Base-by-base conservation (phyloP, 1,140 invertebrate genomes). In the Saccostrea cuccullata region DNA sequence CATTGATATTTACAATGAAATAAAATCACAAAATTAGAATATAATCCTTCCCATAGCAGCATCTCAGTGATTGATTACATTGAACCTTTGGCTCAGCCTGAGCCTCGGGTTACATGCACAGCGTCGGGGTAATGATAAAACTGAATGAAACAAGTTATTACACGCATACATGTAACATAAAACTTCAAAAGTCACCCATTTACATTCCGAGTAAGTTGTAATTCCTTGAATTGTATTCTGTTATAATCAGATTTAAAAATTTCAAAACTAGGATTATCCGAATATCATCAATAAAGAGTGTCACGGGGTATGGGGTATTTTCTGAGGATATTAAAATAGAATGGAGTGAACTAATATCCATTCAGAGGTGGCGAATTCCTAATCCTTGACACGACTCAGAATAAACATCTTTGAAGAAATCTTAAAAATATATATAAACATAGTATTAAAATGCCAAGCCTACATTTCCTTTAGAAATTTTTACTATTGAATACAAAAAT, bases 191-290 rank as follows among this genome's bases (percentile, higher is more conserved):
- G 70, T 77, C 70, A 30, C 15, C 36, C 9, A 30, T 77, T 30
- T 30, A 77, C 70, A 77, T 17, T 23, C 26, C 30, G 11, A 2
- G 15, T 77, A 30, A 15, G 26, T 15, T 77, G 70, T 77, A 30
- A 26, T 36, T 36, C 70, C 70, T 77, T 15, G 1, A 36, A 36
- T 23, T 30, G 70, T 77, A 30, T 77, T 77, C 70, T 30, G 30
- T 26, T 36, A 77, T 77, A 77, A 30, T 26, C 70, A 12, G 26
- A 77, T 77, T 36, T 15, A 77, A 15, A 77, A 77, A 77, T 77
- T 30, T 26, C 70, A 77, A 30, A 77, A 77, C 23, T 77, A 77
- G 13, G 70, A 26, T 77, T 77, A 77, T 77, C 70, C 70, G 70
- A 26, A 77, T 36, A 77, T 77, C 15, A 26, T 73, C 5, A 73